A percentile compares a stretch with the other conserved stretches of the same genome.
Conservation (phyloP, 2,797 vertebrate genomes). For the Ambastaia sidthimunki region DNA sequence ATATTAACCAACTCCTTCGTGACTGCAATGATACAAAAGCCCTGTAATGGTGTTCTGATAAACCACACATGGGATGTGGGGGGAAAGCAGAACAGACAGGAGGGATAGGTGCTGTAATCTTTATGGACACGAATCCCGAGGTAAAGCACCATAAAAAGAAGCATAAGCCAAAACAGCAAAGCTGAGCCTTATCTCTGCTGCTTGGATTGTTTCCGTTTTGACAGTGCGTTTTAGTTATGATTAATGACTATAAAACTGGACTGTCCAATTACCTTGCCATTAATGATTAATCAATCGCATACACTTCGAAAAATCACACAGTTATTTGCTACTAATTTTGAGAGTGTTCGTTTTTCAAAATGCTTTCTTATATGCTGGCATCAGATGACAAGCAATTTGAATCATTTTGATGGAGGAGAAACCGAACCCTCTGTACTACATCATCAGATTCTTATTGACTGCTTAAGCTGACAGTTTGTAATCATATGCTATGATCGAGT, state of each 20-base stretch:
- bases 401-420: conserved; percentile 10
- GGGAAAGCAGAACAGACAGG: too few species aligned
- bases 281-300: conserved; percentile 20
- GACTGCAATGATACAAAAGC: not conserved
- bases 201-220: not conserved
- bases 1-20: not conserved
- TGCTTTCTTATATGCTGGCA: conserved; percentile 1
- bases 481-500: conserved; percentile 26
- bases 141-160: conserved; percentile 5
- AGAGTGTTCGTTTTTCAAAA: conserved; percentile 4
- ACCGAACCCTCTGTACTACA: not conserved
- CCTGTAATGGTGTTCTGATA: conserved; percentile 6
- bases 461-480: conserved; percentile 6
- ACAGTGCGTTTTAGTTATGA: conserved; percentile 31
- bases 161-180: conserved; percentile 6
- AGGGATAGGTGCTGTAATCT: conserved; percentile 2
- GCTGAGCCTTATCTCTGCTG: conserved; percentile 31
- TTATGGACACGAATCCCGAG: conserved; percentile 8
- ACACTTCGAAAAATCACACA: conserved; percentile 6
- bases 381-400: conserved; percentile 14
- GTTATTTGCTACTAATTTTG: conserved; percentile 17
- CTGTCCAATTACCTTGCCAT: conserved; percentile 20
- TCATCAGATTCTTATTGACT: conserved; percentile 38
- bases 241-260: conserved; percentile 34
- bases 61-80: not conserved